Evolutionary conservation across 2,113 vertebrate genomes (phyloP).

Genomic region (Lichenostomus cassidix): DNA sequence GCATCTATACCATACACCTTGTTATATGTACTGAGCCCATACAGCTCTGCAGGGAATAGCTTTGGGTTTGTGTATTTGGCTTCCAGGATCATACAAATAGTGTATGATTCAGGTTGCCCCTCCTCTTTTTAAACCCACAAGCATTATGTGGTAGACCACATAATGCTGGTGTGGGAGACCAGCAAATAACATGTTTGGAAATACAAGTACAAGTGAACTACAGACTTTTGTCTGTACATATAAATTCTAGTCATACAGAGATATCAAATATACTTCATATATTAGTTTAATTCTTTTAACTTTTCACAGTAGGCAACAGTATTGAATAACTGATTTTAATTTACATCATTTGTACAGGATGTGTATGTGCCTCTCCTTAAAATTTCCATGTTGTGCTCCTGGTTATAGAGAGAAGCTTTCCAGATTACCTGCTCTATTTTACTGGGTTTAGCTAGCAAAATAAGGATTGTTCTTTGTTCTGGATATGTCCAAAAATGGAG

Average conservation of each 20-base stretch:
- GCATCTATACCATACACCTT: not conserved
- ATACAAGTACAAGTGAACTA: not conserved
- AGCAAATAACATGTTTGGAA: not conserved
- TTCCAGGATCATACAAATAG: not conserved
- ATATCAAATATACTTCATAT: not conserved
- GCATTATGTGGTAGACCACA: slow-evolving; percentile 18
- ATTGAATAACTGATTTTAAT: not conserved
- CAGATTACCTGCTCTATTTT: not conserved
- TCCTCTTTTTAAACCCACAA: not conserved
- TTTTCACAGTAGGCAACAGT: not conserved
- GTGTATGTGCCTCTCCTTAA: not conserved
- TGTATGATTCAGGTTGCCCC: not conserved
- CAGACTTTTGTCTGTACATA: not conserved
- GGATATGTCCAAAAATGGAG: not conserved
- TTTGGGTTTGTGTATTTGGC: slow-evolving; percentile 7
- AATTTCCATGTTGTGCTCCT: not conserved
- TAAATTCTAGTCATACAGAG: not conserved
- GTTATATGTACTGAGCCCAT: not conserved
- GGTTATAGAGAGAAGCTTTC: not conserved
- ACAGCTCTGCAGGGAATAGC: not conserved
- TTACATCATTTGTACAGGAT: not conserved
- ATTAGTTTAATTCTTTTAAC: not conserved
- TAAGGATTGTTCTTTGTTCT: not conserved
- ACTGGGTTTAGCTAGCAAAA: not conserved
- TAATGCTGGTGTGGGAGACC: not conserved